Evolutionary conservation across 2,113 vertebrate genomes (phyloP).

Genomic region (Montifringilla adamsi): DNA sequence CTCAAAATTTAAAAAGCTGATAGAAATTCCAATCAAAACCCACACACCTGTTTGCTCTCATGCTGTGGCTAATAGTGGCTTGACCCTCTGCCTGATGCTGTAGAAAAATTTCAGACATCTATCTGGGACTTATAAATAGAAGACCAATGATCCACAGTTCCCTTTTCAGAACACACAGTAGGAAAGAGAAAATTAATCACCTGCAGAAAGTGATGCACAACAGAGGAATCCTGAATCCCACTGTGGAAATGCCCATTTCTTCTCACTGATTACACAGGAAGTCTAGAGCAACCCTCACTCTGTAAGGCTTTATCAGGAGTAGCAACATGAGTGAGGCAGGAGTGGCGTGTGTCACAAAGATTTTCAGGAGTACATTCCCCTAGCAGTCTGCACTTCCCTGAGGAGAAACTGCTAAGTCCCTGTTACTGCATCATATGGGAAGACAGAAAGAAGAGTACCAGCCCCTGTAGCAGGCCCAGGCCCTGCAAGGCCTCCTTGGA

Average conservation of each 20-base stretch:
- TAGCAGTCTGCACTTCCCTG: neutral
- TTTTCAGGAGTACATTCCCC: neutral
- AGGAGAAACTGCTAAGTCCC: neutral
- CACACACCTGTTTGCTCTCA: neutral
- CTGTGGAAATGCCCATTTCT: neutral
- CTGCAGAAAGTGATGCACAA: neutral
- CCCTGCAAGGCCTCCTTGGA: too few relatives aligned
- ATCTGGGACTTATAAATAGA: neutral
- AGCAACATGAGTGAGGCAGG: neutral
- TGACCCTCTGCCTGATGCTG: neutral
- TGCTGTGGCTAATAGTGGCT: neutral
- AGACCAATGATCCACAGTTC: neutral
- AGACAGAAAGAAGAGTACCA: neutral
- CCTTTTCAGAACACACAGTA: neutral
- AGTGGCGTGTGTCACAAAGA: rapidly evolving
- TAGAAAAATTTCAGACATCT: neutral
- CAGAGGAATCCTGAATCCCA: constrained; percentile 13
- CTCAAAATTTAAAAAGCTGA: neutral
- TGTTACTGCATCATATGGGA: neutral
- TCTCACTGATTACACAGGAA: neutral
- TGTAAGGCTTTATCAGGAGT: neutral
- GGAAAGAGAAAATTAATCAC: neutral
- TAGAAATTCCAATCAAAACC: neutral
- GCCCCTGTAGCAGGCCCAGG: too few relatives aligned
- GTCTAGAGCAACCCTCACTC: neutral